Evolutionary conservation across 1,140 invertebrate genomes (phyloP), one percentile per base, ranked within the genome.

Genomic region (Hermetia illucens): DNA sequence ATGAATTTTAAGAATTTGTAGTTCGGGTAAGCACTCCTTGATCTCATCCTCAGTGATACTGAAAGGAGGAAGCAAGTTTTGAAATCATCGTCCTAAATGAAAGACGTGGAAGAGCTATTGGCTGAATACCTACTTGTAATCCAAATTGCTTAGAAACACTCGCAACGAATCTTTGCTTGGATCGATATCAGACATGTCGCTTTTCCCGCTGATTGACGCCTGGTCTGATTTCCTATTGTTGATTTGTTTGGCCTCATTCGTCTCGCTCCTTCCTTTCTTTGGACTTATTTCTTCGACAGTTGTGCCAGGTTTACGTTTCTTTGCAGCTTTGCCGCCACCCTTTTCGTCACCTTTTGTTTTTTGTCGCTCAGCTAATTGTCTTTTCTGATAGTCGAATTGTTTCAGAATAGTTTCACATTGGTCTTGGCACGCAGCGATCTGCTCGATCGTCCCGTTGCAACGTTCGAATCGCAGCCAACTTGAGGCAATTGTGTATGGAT

Each of bases 1-100:
- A 31, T 52, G 47, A 4, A 65, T 49, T 36, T 56, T 50, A 4
- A 40, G 36, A 15, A 60, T 52, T 43, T 55, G 58, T 21, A 49
- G 12, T 21, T 43, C 39, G 4, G 56, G 50, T 40, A 65, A 62
- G 10, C 53, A 21, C 24, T 38, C 34, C 34, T 48, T 45, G n/a
- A 65, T 44, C 29, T 46, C 42, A 17, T 49, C 41, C 34, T 60
- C 53, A 2, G 44, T 47, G 5, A 60, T 46, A 18, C 16, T 43
- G 16, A 5, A 22, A 17, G 13, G 9, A 13, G 24, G 13, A 27
- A 8, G 13, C 13, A 27, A 8, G 24, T 9, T 27, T 27, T n/a
- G n/a, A n/a, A n/a, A n/a, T n/a, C n/a, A n/a, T n/a, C n/a, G n/a
- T 27, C 24, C 24, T 9, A 27, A 27, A 27, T 27, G 24, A 13